Evolutionary conservation across 2,113 vertebrate species (phyloP).

Genomic region (Gobius niger): DNA sequence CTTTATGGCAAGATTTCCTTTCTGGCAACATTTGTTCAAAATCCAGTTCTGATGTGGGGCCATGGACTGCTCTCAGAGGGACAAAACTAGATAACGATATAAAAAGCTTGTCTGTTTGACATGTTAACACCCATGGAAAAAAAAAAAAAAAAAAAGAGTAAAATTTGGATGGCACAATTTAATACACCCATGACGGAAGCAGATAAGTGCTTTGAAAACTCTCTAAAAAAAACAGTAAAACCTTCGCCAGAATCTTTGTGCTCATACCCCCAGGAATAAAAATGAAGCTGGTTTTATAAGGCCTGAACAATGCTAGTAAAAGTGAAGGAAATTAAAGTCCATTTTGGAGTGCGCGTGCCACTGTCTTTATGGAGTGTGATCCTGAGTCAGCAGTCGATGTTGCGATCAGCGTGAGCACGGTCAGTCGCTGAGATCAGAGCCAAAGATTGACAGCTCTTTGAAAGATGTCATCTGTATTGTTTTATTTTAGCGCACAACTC

Average conservation of each 20-base stretch:
- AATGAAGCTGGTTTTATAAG: not conserved
- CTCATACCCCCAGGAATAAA: not conserved
- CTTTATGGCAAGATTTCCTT: no score
- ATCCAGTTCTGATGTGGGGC: no score
- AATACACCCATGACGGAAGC: constrained; percentile 1
- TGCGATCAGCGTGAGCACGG: constrained; percentile 47
- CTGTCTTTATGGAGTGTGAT: constrained; percentile 20
- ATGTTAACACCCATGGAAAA: constrained; percentile 6
- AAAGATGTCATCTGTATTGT: constrained; percentile 41
- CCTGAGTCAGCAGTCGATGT: constrained; percentile 51
- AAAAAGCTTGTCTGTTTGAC: not conserved
- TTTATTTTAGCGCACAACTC: constrained; percentile 58
- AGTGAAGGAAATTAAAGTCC: constrained; percentile 8
- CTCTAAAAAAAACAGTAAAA: not conserved
- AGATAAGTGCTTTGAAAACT: not conserved
- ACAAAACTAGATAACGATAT: not conserved
- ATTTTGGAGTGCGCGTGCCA: constrained; percentile 22
- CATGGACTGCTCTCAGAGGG: not conserved
- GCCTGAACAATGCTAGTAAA: constrained; percentile 5
- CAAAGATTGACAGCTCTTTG: constrained; percentile 49
- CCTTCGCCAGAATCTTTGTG: not conserved
- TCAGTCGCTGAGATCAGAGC: constrained; percentile 68
- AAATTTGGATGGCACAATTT: not conserved
- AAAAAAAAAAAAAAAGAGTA: not conserved
- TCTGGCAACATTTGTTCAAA: no score